Base-by-base conservation (phyloP, 1,140 invertebrate species). In the Mamestra configurata region DNA sequence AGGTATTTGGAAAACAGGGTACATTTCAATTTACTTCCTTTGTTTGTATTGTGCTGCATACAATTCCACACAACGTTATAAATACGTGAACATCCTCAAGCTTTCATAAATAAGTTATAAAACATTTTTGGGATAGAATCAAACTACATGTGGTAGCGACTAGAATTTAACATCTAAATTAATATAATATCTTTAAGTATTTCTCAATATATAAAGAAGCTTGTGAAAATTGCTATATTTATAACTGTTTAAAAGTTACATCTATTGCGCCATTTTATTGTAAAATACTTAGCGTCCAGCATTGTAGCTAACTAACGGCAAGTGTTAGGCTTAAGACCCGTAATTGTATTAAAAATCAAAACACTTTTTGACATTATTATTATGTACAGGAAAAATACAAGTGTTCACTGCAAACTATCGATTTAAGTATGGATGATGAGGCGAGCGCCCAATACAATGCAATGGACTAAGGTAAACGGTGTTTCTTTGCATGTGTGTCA, bases 271-370 rank as follows among this genome's bases (percentile, higher is more conserved):
- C 59, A 64, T 49, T 76, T 76, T 76, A 76, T 76, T 76, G 71
- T 46, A 76, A 64, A 61, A 59, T 76, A 76, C 40, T 49, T 37
- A 37, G 18, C 31, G 27, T 57, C 57, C 57, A 77, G 61, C 75
- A 46, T 77, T 77, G 75, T 24, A 68, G 59, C 27, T 77, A 20
- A 37, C 46, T 77, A 46, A 61, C 75, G 75, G 75, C 59, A 77
- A 77, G 73, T 77, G 73, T 59, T 78, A 81, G 75, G 70, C 68
- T 79, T 79, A 82, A 79, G 57, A 82, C 80, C 80, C 80, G 80
- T 82, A 82, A 73, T 82, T 79, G 61, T 61, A 77, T 68, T 77
- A 77, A 53, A 70, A 68, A 68, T 31, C 43, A 66, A 77, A 51
- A 77, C 59, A 68, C 35, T 77, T 75, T 73, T 64, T 77, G 57